Evolutionary conservation across 2,888 invertebrate species (phyloP), one percentile per base, ranked within the genome.

Genomic region (Andrena praecox): DNA sequence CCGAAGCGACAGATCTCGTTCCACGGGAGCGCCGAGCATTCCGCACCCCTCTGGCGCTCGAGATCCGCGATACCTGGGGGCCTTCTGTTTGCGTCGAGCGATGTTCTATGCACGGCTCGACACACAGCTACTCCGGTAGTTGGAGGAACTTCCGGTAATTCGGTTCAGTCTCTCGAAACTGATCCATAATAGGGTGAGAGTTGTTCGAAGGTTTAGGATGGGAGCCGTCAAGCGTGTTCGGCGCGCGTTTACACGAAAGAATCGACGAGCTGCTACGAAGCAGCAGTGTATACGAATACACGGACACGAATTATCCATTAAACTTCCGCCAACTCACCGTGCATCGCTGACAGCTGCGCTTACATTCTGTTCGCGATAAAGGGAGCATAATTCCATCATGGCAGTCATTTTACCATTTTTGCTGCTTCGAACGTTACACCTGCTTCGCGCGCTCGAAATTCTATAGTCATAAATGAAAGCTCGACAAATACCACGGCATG

Each of bases 241-340:
- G 3, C 52, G 8, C 7, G 16, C 42, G 35, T 64, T 64, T 42
- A 42, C 64, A 16, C 6, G 27, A 59, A 16, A 16, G 16, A 59
- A 29, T 29, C 10, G 6, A 27, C 12, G 2, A 27, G 10, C 29
- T 16, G 6, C 6, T 20, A 20, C 20, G 20, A 20, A 20, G 20
- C 20, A 20, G 20, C 20, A 20, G 20, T 20, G 20, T 20, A 20
- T 20, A 20, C 20, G 20, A 20, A 29, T 0, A 59, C 59, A 16
- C 16, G 59, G 31, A n/a, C 59, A 59, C 29, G 16, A 59, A 31
- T 59, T 59, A 29, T 12, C 31, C 59, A 59, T 59, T 59, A 59
- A 59, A 31, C 59, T 59, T 59, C 20, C 42, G 1, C 42, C 16
- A 42, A 42, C 42, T 42, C 27, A 10, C 1, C 27, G 3, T 10